phyloP scores from a whole-genome alignment of 2,113 vertebrate species.

The Paedocypris sp. region DNA sequence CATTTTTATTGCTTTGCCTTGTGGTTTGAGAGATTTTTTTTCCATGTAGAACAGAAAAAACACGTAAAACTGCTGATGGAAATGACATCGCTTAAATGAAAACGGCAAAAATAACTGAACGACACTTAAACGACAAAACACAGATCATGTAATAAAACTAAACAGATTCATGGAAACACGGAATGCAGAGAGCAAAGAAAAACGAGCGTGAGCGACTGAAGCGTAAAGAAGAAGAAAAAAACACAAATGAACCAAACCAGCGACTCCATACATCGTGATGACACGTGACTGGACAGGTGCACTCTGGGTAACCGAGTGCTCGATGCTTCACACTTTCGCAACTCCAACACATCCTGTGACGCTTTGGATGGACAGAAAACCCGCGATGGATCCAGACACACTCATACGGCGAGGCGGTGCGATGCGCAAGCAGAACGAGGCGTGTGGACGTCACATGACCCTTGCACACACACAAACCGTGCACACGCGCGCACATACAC shows the following conservation, averaged over 20 bases:
- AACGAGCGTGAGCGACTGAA: neutral
- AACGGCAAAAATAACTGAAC: no score
- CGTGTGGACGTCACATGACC: neutral
- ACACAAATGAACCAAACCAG: slow-evolving; percentile 20
- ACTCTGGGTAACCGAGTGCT: slow-evolving; percentile 10
- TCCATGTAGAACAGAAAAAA: no score
- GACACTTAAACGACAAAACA: no score
- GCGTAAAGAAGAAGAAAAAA: slow-evolving; percentile 6
- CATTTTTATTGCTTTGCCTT: no score
- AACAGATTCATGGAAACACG: neutral
- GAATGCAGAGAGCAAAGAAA: neutral
- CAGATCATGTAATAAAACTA: no score
- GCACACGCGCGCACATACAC: slow-evolving; percentile 4
- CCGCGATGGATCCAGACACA: neutral
- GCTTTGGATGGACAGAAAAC: neutral
- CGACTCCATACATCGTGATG: slow-evolving; percentile 35
- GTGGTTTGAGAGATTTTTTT: no score
- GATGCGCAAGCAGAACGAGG: slow-evolving; percentile 13
- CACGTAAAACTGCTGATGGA: no score
- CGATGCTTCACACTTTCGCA: neutral
- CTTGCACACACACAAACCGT: neutral
- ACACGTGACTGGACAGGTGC: slow-evolving; percentile 30
- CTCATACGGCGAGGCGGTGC: neutral
- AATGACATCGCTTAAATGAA: no score
- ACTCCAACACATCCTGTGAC: neutral